Evolutionary conservation across 2,797 vertebrate genomes (phyloP), one percentile per base, ranked within the genome.

Genomic region (Ciconia nigra): DNA sequence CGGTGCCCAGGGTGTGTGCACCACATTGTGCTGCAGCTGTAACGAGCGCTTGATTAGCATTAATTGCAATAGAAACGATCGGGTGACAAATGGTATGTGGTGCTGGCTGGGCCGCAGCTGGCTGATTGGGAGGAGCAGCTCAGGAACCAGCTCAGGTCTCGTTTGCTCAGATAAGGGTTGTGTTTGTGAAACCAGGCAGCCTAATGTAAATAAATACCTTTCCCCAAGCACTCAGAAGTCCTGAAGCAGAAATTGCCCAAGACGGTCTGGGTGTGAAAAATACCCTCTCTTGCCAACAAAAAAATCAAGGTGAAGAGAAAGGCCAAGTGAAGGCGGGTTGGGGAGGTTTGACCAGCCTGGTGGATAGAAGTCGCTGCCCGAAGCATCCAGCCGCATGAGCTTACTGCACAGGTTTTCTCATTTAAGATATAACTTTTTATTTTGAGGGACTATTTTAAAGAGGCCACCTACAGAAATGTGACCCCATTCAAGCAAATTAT

Each of bases 151-250:
- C 80, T 87, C 47, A 57, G 42, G 29, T 41, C 92, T 57, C 67
- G 8, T 87, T 69, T 67, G 51, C 52, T 92, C 72, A 79, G 84
- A 29, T 31, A 79, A 73, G 8, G 21, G 69, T 67, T 61, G 55
- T 71, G 70, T 57, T 84, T 83, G 65, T 83, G 74, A 54, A 77
- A 89, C 41, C 55, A 88, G 41, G 89, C 61, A 63, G 47, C 15
- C 29, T 61, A 31, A 49, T 39, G 35, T 39, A 76, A 87, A 87
- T 46, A 73, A 91, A 88, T 47, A 41, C n/a, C 28, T 33, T 91
- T 86, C 52, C 24, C 26, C 16, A 17, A 21, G 66, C 9, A 26
- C 70, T 90, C 85, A 42, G 65, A 74, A 72, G 46, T 67, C 47
- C 22, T 37, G 73, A 29, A 54, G 28, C 42, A 80, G 28, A 78